These are phyloP conservation scores for Poecilia wingei DNA, from an alignment of 2,797 vertebrate species.

Conservation along the genomic window DNA sequence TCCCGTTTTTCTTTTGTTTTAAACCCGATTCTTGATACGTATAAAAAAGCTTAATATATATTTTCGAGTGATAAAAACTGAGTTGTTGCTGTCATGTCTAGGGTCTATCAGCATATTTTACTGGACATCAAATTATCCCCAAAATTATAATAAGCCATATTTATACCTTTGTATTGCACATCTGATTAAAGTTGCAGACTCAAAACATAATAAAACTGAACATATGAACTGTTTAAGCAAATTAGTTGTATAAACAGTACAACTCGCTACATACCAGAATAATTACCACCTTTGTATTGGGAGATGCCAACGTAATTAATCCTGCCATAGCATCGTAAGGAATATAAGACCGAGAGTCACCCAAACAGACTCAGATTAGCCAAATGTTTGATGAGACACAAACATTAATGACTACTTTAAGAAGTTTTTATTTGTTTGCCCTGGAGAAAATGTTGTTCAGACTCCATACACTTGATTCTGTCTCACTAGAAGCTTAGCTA, in stretches of 20 bases:
- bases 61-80: too few species aligned
- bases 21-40: neutral
- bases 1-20: neutral
- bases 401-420: neutral
- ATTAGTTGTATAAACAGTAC: neutral
- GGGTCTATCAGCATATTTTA: too few species aligned
- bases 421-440: neutral
- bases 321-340: neutral
- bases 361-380: neutral
- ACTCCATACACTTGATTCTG: neutral
- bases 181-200: too few species aligned
- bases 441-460: neutral
- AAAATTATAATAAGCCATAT: too few species aligned
- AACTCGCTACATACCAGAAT: neutral
- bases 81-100: too few species aligned
- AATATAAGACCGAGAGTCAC: neutral
- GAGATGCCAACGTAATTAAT: neutral
- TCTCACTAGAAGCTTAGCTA: neutral
- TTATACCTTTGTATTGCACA: too few species aligned
- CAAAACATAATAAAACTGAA: too few species aligned
- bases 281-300: neutral
- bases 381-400: neutral
- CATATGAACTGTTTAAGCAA: neutral
- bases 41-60: too few species aligned
- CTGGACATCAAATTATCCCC: too few species aligned